Evolutionary conservation across 2,113 vertebrate genomes (phyloP).

Genomic region (Panthera tigris): DNA sequence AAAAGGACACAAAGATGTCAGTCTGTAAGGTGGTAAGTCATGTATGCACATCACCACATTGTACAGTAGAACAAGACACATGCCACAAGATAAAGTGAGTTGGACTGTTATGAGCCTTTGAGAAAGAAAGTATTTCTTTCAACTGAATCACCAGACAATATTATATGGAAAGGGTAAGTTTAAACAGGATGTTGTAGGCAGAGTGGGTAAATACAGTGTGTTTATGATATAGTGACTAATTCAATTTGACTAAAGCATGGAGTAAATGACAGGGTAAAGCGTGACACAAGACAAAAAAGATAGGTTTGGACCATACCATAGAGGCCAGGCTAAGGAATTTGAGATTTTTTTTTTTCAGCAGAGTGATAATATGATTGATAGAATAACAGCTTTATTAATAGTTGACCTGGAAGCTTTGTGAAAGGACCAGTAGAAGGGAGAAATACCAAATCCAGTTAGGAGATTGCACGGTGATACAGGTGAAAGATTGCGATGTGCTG

Average conservation of each 20-base stretch:
- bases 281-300: not conserved
- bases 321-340: not conserved
- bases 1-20: not conserved
- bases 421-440: not conserved
- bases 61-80: not conserved
- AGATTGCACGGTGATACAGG: not conserved
- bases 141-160: constrained; percentile 13
- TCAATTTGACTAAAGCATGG: not conserved
- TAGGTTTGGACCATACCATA: not conserved
- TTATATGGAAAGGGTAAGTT: not conserved
- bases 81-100: not conserved
- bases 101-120: not conserved
- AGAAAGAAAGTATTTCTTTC: not conserved
- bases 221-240: not conserved
- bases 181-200: not conserved
- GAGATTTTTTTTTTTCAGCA: not conserved
- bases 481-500: not conserved
- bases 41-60: not conserved
- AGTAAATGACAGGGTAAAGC: not conserved
- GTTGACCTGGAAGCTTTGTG: not conserved
- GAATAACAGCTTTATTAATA: not conserved
- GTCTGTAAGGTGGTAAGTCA: not conserved
- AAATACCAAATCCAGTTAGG: not conserved
- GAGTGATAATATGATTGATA: not conserved
- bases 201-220: not conserved